Evolutionary conservation across 2,797 vertebrate species (phyloP).

Genomic region (Botia kubotai): DNA sequence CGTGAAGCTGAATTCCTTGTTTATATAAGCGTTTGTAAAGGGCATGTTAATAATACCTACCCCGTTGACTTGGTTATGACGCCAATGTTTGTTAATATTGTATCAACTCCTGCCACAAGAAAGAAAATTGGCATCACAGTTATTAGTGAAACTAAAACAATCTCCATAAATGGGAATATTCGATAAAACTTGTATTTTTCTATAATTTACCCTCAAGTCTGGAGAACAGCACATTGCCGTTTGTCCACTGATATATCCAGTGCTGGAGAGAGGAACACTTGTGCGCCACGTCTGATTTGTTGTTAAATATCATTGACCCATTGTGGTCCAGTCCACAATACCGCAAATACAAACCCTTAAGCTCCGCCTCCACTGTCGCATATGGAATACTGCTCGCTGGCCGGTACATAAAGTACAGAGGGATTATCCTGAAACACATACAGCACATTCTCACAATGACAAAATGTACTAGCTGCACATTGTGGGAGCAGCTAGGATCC

Average conservation of each 20-base stretch:
- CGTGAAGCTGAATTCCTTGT: background rate
- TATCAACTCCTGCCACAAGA: slow-evolving; percentile 87
- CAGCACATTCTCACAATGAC: background rate
- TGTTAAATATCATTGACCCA: slow-evolving; percentile 69
- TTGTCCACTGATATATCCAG: slow-evolving; percentile 96
- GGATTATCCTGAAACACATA: slow-evolving; percentile 81
- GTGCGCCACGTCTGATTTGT: slow-evolving; percentile 77
- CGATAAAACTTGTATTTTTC: background rate
- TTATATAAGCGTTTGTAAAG: slow-evolving; percentile 8
- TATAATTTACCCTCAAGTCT: slow-evolving; percentile 85
- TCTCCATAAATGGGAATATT: too few species aligned
- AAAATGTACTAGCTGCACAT: background rate
- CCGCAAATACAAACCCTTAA: slow-evolving; percentile 78
- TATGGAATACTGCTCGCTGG: slow-evolving; percentile 91
- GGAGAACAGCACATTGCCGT: slow-evolving; percentile 89
- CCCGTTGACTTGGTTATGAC: slow-evolving; percentile 89
- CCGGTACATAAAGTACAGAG: slow-evolving; percentile 90
- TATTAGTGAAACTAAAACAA: background rate
- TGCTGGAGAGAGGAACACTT: slow-evolving; percentile 94
- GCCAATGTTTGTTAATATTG: slow-evolving; percentile 88
- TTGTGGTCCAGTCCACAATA: slow-evolving; percentile 79
- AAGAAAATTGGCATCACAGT: background rate
- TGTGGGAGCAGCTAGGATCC: background rate
- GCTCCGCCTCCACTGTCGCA: slow-evolving; percentile 88
- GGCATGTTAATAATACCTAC: slow-evolving; percentile 75